A percentile compares a stretch with the other conserved stretches of the same genome.
These are phyloP conservation scores for Rallus limicola DNA, from an alignment of 2,113 vertebrate species.

Conservation along the genomic window DNA sequence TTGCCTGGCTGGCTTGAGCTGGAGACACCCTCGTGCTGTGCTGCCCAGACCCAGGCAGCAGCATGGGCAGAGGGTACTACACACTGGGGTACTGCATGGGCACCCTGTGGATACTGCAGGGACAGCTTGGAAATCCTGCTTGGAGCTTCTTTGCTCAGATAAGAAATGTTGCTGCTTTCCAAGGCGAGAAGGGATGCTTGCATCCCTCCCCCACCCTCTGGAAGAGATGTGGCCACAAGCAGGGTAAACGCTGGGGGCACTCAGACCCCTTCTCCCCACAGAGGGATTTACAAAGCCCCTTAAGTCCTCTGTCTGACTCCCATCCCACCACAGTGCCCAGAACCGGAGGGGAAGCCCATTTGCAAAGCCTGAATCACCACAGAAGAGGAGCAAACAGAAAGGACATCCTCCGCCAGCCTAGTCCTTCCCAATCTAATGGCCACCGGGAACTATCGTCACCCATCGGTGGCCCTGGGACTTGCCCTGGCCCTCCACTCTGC, in stretches of 20 bases:
- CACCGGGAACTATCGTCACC: neutral
- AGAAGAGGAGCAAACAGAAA: neutral
- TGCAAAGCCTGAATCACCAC: neutral
- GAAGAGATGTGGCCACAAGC: neutral
- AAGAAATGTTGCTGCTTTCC: neutral
- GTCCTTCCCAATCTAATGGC: accelerated
- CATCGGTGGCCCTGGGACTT: neutral
- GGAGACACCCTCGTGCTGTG: accelerated
- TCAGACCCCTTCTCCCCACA: neutral
- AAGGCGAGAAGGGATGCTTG: neutral
- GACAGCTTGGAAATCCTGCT: neutral
- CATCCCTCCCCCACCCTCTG: neutral
- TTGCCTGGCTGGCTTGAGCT: neutral
- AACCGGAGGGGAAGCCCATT: accelerated
- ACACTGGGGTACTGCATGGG: neutral
- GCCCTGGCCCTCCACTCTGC: neutral
- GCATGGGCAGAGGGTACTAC: accelerated
- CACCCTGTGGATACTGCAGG: neutral
- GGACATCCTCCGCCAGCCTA: neutral
- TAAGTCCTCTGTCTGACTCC: neutral
- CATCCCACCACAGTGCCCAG: accelerated
- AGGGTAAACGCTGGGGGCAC: accelerated
- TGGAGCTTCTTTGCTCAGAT: neutral
- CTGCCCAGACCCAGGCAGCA: neutral
- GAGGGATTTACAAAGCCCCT: neutral